Conservation (phyloP, 2,113 vertebrate species). For the Sceloporus tristichus region DNA sequence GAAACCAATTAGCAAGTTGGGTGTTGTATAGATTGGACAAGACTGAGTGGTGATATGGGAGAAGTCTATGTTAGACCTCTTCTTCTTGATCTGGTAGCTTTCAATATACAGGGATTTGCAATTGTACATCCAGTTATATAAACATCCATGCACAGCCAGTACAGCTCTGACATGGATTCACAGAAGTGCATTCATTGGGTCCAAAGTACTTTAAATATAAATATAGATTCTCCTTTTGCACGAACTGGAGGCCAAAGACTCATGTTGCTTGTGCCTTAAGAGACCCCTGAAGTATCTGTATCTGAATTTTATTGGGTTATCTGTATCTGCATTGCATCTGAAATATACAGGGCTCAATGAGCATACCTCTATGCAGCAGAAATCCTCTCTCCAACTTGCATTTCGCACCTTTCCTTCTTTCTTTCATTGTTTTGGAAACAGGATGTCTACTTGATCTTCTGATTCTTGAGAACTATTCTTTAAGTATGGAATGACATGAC, state of each 20-base stretch:
- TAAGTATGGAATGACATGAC: not conserved
- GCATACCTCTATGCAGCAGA: not conserved
- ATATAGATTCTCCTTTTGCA: not conserved
- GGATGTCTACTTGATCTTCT: not conserved
- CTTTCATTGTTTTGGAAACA: not conserved
- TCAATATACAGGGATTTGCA: not conserved
- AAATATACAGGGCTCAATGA: not conserved
- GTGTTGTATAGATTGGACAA: no score
- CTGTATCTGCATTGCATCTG: not conserved
- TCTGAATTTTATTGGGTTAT: no score
- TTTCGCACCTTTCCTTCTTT: not conserved
- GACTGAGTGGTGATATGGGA: no score
- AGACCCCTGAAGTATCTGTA: not conserved
- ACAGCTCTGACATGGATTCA: not conserved
- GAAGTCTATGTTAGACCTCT: no score
- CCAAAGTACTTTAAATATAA: not conserved
- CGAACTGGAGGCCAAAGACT: not conserved
- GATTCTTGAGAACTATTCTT: not conserved
- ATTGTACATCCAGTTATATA: not conserved
- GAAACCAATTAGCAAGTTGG: no score
- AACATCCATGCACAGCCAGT: not conserved
- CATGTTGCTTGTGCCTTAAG: not conserved
- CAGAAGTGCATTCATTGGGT: not conserved
- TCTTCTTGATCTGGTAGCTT: not conserved
- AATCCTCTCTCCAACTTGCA: not conserved